phyloP scores from a whole-genome alignment of 2,888 invertebrate genomes.

The Epinotia bilunana region DNA sequence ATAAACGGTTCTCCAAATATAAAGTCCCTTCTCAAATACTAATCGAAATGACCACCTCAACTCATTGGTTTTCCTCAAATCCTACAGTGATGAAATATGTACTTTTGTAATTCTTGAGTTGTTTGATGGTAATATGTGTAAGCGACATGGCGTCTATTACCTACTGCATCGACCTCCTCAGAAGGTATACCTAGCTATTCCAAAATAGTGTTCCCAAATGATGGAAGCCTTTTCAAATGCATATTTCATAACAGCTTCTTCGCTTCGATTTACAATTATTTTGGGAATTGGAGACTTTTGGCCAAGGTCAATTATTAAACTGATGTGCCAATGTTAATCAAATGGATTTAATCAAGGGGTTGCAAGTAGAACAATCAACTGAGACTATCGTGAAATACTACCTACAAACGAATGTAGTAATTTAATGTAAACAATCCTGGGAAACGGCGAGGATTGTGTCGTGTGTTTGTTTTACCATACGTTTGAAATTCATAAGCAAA shows the following conservation, averaged over 20 bases:
- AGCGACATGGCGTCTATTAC: not conserved
- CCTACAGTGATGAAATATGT: not conserved
- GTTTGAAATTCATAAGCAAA: constrained; percentile 36
- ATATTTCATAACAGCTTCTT: not conserved
- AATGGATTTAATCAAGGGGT: constrained; percentile 32
- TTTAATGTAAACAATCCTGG: constrained; percentile 79
- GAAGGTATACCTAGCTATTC: not conserved
- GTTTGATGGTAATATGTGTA: not conserved
- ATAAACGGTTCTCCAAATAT: not conserved
- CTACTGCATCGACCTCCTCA: not conserved
- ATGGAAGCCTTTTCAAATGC: not conserved
- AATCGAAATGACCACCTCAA: not conserved
- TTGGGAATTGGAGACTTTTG: not conserved
- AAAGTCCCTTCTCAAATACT: not conserved
- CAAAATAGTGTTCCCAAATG: not conserved
- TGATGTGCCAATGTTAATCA: constrained; percentile 50
- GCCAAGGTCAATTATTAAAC: not conserved
- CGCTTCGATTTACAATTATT: not conserved
- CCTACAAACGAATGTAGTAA: constrained; percentile 73
- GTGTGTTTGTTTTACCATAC: constrained; percentile 52
- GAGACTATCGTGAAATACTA: constrained; percentile 62
- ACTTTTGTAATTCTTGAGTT: not conserved
- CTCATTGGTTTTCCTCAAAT: not conserved
- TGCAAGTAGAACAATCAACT: constrained; percentile 44
- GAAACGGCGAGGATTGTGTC: constrained; percentile 71